A percentile compares a stretch with the other conserved stretches of the same genome.
Conservation (phyloP, 2,888 invertebrate genomes). For the Myopa testacea region DNA sequence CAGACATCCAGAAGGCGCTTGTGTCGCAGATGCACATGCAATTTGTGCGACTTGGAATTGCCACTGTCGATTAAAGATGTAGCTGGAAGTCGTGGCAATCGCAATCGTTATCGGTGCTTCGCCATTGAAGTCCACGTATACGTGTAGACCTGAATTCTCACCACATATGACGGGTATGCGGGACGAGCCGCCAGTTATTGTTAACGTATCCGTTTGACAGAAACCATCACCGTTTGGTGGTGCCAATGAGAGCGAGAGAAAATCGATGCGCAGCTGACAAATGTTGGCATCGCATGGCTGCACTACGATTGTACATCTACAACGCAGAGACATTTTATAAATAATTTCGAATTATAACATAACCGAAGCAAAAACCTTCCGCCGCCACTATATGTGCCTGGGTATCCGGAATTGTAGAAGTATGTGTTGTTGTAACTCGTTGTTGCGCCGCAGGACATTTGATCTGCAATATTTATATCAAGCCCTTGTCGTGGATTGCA, state of each 20-base stretch:
- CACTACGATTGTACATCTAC: constrained; percentile 78
- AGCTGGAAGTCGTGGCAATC: constrained; percentile 74
- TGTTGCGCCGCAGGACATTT: constrained; percentile 77
- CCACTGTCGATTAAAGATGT: constrained; percentile 77
- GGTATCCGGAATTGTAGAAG: constrained; percentile 83
- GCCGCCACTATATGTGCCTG: constrained; percentile 77
- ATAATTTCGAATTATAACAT: neutral
- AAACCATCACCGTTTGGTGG: constrained; percentile 80
- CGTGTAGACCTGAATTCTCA: constrained; percentile 82
- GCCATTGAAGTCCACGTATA: constrained; percentile 81
- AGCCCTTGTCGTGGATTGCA: neutral
- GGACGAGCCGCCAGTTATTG: constrained; percentile 78
- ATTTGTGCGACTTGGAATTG: constrained; percentile 80
- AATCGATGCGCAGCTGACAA: constrained; percentile 80
- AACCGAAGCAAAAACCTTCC: constrained; percentile 57
- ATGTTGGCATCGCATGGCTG: constrained; percentile 73
- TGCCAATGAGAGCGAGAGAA: constrained; percentile 77
- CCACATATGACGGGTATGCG: constrained; percentile 81
- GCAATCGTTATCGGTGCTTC: constrained; percentile 76
- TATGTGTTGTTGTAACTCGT: constrained; percentile 85
- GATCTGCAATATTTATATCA: constrained; percentile 70
- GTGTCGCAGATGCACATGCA: constrained; percentile 76
- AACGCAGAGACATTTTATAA: constrained; percentile 29
- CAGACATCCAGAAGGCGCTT: constrained; percentile 83
- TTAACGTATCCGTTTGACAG: constrained; percentile 78